Base-by-base conservation (phyloP, 2,113 vertebrate genomes). In the Rutilus rutilus region DNA sequence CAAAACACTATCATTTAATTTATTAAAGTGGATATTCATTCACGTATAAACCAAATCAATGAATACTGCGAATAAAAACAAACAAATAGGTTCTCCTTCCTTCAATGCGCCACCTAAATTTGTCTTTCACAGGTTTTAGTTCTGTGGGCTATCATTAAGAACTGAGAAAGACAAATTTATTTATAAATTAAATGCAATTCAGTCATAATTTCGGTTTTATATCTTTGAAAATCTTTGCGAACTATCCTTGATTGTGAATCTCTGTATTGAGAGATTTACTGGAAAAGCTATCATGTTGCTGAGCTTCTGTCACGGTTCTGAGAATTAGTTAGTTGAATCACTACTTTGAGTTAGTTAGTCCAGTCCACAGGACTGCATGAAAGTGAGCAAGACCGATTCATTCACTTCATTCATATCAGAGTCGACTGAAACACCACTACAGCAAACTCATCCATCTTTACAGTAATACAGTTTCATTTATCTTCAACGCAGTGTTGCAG, bases 381-480 rank as follows among this genome's bases (percentile, higher is more conserved):
- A 74, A 47, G 23, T 74, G 12, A 74, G 71, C 39, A 2, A 47
- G 42, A 74, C 17, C 0, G 5, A 25, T 25, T 50, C 23, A 47
- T 45, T n/a, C 21, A 45, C 21, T 45, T 74, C 69, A 42, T 25
- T 75, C 39, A 74, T 45, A 25, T 47, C 73, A 75, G n/a, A 74
- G 39, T 50, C 23, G 15, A 27, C 54, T 23, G 42, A n/a, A 25
- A 75, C 54, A 57, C n/a, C 25, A 52, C 73, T 52, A 30, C 7
- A 73, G 36, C 69, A 75, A 50, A 75, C 21, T 8, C 77, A 60
- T 79, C 54, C 21, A 79, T 79, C 77, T 79, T 62, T 39, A 79
- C 77, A 23, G 21, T 25, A n/a, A 25, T 75, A 14, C 14, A 75
- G 11, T 15, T 75, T 50, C n/a, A 75, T 47, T 75, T 75, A 75